Evolutionary conservation across 2,888 invertebrate species (phyloP).

Genomic region (Lepidochrysops patricia): DNA sequence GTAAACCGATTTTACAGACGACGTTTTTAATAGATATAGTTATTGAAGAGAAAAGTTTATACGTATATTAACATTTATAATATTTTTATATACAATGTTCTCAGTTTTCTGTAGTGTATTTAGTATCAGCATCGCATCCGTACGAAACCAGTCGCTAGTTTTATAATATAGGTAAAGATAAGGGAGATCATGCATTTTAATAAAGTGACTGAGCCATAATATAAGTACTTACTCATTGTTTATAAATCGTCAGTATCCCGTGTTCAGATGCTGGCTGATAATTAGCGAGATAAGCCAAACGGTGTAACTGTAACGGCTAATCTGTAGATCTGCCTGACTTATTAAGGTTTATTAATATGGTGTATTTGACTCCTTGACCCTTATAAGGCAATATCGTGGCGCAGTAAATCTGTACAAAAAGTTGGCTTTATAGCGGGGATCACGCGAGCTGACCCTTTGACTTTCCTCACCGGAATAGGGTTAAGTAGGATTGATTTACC

Average conservation of each 20-base stretch:
- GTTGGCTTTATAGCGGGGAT: slow-evolving; percentile 56
- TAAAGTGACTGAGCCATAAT: background rate
- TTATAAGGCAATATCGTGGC: slow-evolving; percentile 47
- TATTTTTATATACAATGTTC: too few species aligned
- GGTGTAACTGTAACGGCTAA: slow-evolving; percentile 32
- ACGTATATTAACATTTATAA: too few species aligned
- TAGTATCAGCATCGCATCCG: too few species aligned
- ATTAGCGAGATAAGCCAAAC: slow-evolving; percentile 38
- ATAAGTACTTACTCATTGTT: slow-evolving; percentile 18
- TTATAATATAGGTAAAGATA: too few species aligned
- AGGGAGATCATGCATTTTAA: background rate
- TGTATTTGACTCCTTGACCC: slow-evolving; percentile 58
- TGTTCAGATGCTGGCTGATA: slow-evolving; percentile 33
- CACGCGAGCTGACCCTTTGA: slow-evolving; percentile 62
- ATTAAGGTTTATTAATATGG: slow-evolving; percentile 59
- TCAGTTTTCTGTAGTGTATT: too few species aligned
- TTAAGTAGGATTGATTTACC: slow-evolving; percentile 19
- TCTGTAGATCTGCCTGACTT: slow-evolving; percentile 40
- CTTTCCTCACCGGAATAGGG: slow-evolving; percentile 39
- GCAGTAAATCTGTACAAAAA: slow-evolving; percentile 60
- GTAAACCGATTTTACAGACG: too few species aligned
- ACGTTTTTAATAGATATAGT: too few species aligned
- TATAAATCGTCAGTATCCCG: slow-evolving; percentile 20
- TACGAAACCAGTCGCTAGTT: too few species aligned
- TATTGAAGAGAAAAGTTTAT: too few species aligned